A percentile compares a stretch with the other conserved stretches of the same genome.
Conservation (phyloP, 2,113 vertebrate genomes). For the Melierax canorus region DNA sequence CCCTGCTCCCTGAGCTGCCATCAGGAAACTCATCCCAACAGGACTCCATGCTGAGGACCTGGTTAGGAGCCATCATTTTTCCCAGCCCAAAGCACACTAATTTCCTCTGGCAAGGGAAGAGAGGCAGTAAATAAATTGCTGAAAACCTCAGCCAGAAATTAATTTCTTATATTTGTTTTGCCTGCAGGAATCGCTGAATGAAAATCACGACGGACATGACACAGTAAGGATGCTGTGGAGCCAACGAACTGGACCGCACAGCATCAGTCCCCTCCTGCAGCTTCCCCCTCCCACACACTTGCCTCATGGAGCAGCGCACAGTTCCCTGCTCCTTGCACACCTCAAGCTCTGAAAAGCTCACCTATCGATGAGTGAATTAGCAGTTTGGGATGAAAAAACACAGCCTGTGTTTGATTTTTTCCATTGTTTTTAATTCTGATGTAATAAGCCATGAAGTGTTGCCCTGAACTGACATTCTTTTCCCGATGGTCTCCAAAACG, state of each 20-base stretch:
- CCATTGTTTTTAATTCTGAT: neutral
- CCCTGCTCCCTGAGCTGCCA: neutral
- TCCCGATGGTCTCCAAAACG: neutral
- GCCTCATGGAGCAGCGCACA: fast-evolving
- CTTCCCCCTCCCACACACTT: fast-evolving
- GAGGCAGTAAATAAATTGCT: neutral
- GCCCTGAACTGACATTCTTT: neutral
- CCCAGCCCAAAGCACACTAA: neutral
- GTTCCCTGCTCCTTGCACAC: neutral
- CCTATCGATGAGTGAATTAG: fast-evolving
- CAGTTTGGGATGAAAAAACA: neutral
- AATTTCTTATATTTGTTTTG: neutral
- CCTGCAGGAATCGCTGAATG: neutral
- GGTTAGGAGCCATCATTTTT: neutral
- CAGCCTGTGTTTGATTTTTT: neutral
- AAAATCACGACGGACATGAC: fast-evolving
- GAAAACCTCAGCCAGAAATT: neutral
- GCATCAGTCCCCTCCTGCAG: fast-evolving
- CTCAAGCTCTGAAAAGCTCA: neutral
- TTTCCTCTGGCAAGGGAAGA: neutral
- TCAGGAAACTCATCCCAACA: neutral
- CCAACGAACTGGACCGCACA: neutral
- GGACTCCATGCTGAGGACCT: neutral
- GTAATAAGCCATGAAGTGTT: neutral
- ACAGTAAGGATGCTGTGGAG: neutral